Evolutionary conservation across 2,113 vertebrate genomes (phyloP).

Genomic region (Notechis scutatus): DNA sequence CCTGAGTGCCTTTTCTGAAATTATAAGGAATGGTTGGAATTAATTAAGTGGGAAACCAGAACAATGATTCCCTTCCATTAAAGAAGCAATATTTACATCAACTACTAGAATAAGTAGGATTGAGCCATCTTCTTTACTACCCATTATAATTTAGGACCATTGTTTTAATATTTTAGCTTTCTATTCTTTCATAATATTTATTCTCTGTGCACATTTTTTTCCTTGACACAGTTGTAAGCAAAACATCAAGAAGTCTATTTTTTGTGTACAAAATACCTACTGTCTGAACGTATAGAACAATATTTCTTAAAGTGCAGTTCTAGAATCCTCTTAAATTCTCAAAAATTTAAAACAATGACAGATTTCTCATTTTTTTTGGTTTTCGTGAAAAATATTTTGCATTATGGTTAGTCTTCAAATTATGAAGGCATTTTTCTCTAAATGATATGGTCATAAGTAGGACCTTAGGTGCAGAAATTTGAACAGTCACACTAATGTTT

Average conservation of each 20-base stretch:
- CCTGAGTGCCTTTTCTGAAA: background rate
- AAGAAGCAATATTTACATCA: background rate
- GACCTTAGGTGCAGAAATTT: background rate
- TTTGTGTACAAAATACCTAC: background rate
- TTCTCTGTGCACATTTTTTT: background rate
- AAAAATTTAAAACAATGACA: background rate
- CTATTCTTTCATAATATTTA: background rate
- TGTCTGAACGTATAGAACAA: background rate
- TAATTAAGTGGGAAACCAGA: constrained; percentile 9
- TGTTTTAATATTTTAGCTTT: background rate
- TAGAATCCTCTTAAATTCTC: background rate
- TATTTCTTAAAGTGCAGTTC: background rate
- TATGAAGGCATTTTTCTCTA: background rate
- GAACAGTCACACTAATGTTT: background rate
- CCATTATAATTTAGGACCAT: background rate
- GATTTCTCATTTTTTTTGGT: background rate
- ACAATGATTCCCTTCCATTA: background rate
- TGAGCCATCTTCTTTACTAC: background rate
- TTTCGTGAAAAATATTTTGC: background rate
- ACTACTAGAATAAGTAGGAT: background rate
- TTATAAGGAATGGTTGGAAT: constrained; percentile 7
- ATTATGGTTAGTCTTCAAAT: background rate
- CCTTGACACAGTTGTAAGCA: background rate
- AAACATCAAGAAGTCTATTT: background rate
- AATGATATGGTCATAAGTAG: background rate